phyloP scores from a whole-genome alignment of 2,797 vertebrate species.

The Pangasius djambal region DNA sequence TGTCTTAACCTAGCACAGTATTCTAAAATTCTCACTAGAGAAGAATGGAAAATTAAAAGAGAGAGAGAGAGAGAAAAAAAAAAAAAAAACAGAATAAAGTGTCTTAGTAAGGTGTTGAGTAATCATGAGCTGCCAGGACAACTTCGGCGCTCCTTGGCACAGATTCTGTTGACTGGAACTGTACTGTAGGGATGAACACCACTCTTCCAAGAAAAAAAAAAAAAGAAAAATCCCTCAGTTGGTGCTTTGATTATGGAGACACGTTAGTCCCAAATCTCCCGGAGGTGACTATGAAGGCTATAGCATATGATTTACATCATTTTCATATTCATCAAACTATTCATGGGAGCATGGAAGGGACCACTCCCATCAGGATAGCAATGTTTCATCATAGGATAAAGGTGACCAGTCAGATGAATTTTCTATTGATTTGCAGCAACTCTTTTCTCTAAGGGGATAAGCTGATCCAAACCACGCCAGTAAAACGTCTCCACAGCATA shows the following conservation, averaged over 20 bases:
- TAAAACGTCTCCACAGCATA: not conserved
- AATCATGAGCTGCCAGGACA: not conserved
- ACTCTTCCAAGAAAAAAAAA: not conserved
- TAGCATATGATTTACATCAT: not conserved
- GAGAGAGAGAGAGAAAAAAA: too few relatives aligned
- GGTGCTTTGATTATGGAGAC: not conserved
- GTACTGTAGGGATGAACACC: not conserved
- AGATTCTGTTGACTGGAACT: not conserved
- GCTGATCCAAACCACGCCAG: not conserved
- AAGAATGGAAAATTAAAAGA: not conserved
- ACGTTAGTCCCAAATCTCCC: not conserved
- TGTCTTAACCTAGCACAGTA: not conserved
- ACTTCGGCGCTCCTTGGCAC: not conserved
- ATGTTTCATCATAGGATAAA: slow-evolving; percentile 4
- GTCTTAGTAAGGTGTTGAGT: not conserved
- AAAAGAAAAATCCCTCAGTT: not conserved
- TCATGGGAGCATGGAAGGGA: not conserved
- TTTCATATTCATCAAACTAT: not conserved
- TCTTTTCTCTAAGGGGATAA: not conserved
- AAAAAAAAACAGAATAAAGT: not conserved
- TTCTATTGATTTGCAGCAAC: not conserved
- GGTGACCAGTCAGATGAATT: not conserved
- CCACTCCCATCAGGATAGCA: not conserved
- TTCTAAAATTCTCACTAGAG: not conserved
- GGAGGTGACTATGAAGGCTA: not conserved